A percentile compares a stretch with the other conserved stretches of the same genome.
Conservation (phyloP, 2,113 vertebrate genomes). For the Ursus arctos region DNA sequence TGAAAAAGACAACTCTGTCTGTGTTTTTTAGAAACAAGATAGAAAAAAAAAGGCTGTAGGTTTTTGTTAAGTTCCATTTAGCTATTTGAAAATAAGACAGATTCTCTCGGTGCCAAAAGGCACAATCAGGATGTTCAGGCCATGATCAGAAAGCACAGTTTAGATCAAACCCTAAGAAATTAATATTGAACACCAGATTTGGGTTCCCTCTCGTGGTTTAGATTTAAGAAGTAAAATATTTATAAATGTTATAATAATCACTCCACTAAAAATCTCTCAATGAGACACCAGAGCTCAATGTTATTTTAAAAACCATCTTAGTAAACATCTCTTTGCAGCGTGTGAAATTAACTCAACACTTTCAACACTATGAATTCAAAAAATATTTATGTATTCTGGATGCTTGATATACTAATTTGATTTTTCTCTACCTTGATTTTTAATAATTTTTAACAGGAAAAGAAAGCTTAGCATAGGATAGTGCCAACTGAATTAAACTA, state of each 20-base stretch:
- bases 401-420: neutral
- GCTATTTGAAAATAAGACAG: conserved; percentile 22
- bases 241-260: neutral
- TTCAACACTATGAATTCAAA: neutral
- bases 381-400: neutral
- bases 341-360: conserved; percentile 49
- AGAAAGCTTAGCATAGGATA: neutral
- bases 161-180: neutral
- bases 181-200: neutral
- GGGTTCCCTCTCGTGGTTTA: neutral
- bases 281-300: neutral
- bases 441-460: conserved; percentile 44
- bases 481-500: neutral
- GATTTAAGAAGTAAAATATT: conserved; percentile 40
- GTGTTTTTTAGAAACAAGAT: neutral
- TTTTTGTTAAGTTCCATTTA: neutral
- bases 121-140: neutral
- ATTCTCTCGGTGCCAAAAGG: neutral
- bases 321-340: neutral
- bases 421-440: conserved; percentile 26
- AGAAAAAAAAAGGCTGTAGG: neutral
- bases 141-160: neutral
- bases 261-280: neutral
- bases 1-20: neutral
- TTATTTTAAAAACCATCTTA: conserved; percentile 42